Conservation (phyloP, 2,888 invertebrate genomes). For the Hydraecia micacea region DNA sequence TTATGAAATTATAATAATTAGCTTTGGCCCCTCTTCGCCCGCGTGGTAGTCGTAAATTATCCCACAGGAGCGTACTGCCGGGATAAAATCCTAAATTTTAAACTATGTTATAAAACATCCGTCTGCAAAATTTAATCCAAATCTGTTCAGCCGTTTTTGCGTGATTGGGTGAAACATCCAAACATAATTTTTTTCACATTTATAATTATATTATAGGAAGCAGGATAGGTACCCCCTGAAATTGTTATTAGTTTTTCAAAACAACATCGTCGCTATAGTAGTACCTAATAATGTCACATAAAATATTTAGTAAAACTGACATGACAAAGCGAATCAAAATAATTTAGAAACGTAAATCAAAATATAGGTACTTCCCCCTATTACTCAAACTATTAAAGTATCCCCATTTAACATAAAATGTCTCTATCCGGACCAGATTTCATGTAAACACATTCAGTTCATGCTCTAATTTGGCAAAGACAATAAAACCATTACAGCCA, state of each 20-base stretch:
- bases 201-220: no score
- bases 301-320: neutral
- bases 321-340: neutral
- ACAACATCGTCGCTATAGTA: neutral
- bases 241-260: neutral
- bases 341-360: neutral
- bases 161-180: neutral
- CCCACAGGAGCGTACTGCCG: neutral
- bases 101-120: no score
- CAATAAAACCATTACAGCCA: slow-evolving; percentile 58
- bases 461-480: slow-evolving; percentile 57
- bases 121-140: neutral
- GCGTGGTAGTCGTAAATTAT: neutral
- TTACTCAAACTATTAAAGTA: slow-evolving; percentile 16
- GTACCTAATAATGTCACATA: neutral
- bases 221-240: neutral
- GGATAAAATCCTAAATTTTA: neutral
- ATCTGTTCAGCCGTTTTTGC: neutral
- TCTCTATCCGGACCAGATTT: slow-evolving; percentile 21
- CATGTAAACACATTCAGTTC: slow-evolving; percentile 55
- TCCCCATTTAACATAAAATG: slow-evolving; percentile 38
- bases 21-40: neutral
- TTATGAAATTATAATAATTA: neutral
- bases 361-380: neutral
- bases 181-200: no score